Evolutionary conservation across 2,113 vertebrate genomes (phyloP).

Genomic region (Odontophorus gujanensis): DNA sequence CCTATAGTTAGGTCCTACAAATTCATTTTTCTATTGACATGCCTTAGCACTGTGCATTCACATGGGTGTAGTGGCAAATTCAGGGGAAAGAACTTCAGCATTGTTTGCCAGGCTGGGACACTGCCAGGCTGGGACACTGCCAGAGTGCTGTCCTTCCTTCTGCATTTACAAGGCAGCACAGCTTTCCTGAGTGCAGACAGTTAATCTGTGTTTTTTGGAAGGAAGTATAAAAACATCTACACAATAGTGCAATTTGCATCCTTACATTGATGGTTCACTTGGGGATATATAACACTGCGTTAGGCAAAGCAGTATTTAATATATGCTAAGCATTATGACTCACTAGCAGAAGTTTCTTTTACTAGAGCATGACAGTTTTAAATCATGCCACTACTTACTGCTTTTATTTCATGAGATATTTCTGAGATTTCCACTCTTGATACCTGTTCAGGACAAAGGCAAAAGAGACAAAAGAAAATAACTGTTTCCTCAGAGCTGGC

Average conservation of each 20-base stretch:
- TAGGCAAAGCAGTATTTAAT: neutral
- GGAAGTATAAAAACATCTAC: neutral
- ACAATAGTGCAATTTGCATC: neutral
- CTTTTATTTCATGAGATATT: neutral
- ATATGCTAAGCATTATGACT: neutral
- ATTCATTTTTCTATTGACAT: neutral
- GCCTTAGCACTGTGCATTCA: neutral
- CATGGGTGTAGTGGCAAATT: neutral
- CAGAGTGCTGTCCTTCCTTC: neutral
- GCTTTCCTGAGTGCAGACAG: neutral
- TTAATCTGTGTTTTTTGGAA: neutral
- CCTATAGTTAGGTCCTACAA: neutral
- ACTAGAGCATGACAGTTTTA: neutral
- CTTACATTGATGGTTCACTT: neutral
- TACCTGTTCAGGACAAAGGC: neutral
- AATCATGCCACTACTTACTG: neutral
- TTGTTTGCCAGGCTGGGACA: neutral
- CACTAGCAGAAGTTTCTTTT: neutral
- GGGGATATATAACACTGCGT: neutral
- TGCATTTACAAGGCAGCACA: neutral
- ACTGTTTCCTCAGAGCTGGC: neutral
- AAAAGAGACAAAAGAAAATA: neutral
- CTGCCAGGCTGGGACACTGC: accelerated
- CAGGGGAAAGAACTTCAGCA: neutral
- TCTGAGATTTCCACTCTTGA: neutral